A percentile compares a stretch with the other conserved stretches of the same genome.
phyloP scores from a whole-genome alignment of 2,113 vertebrate genomes.

The Varanus salvator region DNA sequence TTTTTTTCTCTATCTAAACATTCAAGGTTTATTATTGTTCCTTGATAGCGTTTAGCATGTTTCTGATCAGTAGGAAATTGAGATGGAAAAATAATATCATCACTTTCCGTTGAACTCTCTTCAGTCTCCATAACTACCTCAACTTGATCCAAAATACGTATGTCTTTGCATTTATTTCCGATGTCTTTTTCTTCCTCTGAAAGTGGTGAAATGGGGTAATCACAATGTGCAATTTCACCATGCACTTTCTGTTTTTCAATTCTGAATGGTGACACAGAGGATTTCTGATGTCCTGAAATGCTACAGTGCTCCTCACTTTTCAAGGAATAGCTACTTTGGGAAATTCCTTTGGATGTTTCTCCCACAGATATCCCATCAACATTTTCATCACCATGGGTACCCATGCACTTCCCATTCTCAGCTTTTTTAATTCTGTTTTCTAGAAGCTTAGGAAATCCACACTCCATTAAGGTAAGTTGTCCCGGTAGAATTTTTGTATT shows the following conservation, averaged over 20 bases:
- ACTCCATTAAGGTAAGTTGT: constrained; percentile 82
- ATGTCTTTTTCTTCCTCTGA: constrained; percentile 64
- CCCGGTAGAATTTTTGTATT: constrained; percentile 41
- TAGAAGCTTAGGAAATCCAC: constrained; percentile 85
- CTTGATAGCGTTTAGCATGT: constrained; percentile 32
- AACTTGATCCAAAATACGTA: constrained; percentile 40
- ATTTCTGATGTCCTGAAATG: constrained; percentile 38
- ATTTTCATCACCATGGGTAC: constrained; percentile 25
- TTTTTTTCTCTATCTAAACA: constrained; percentile 54
- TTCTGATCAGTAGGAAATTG: constrained; percentile 45
- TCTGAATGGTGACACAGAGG: constrained; percentile 30
- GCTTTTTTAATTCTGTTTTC: constrained; percentile 66
- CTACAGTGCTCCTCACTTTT: constrained; percentile 12
- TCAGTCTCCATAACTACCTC: constrained; percentile 60
- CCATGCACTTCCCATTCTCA: constrained; percentile 22
- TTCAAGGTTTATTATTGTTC: constrained; percentile 40
- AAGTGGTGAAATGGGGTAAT: constrained; percentile 57
- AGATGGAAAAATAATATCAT: constrained; percentile 69
- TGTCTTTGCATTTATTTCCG: constrained; percentile 40
- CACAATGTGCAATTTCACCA: constrained; percentile 35
- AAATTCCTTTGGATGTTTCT: constrained; percentile 33
- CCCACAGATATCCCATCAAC: constrained; percentile 21
- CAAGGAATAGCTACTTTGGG: constrained; percentile 28
- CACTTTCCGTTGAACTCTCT: constrained; percentile 64
- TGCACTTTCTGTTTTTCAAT: constrained; percentile 16